phyloP scores from a whole-genome alignment of 2,113 vertebrate species.

The Mesocricetus auratus region DNA sequence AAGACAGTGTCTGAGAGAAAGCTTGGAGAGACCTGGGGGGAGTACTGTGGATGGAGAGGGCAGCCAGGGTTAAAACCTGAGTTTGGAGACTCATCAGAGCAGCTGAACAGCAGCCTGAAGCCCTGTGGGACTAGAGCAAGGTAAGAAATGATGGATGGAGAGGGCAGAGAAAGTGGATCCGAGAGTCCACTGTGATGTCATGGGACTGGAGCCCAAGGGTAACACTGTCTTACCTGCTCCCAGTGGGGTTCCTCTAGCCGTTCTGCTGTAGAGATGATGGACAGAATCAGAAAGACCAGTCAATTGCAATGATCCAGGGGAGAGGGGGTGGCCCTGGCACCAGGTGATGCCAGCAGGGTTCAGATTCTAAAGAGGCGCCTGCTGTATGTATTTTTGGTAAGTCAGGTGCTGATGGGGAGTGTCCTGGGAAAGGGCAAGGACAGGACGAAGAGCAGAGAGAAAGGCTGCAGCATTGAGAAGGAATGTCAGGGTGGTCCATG shows the following conservation, averaged over 20 bases:
- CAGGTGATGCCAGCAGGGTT: background rate
- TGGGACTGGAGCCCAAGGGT: background rate
- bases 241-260: accelerated
- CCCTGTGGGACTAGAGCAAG: accelerated
- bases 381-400: background rate
- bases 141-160: background rate
- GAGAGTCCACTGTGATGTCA: accelerated
- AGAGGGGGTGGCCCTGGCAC: background rate
- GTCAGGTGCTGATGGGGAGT: background rate
- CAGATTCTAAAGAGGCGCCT: background rate
- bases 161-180: background rate
- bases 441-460: background rate
- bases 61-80: background rate
- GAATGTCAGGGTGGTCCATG: background rate
- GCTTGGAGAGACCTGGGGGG: background rate
- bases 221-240: background rate
- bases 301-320: background rate
- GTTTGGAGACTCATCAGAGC: background rate
- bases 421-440: background rate
- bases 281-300: background rate
- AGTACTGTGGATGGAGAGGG: background rate
- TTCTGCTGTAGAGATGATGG: background rate
- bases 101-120: no score
- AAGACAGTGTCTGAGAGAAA: background rate
- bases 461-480: background rate